Conservation (phyloP, 92 coral and sea anemone species). For the Virgularia gustaviana region DNA sequence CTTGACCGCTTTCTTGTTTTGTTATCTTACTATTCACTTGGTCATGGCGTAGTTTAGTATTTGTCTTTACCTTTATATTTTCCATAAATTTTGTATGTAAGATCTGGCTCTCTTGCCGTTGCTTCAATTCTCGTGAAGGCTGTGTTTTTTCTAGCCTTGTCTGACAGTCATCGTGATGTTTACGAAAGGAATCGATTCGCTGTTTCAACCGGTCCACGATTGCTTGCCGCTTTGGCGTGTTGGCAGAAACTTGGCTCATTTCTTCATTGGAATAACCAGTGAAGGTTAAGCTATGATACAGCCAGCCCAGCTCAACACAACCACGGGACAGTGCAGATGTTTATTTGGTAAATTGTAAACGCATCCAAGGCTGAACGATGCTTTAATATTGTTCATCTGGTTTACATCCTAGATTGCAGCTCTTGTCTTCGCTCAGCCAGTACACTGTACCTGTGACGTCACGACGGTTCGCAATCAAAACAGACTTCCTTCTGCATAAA, state of each 20-base stretch:
- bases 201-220: constrained; percentile 84
- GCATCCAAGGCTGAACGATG: constrained; percentile 16
- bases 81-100: constrained; percentile 74
- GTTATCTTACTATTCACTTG: constrained; percentile 31
- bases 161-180: constrained; percentile 72
- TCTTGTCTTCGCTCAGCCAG: constrained; percentile 32
- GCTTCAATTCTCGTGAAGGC: constrained; percentile 67
- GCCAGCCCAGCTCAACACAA: constrained; percentile 25
- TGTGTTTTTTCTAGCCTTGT: constrained; percentile 71
- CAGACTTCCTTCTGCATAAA: constrained; percentile 29
- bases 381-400: constrained; percentile 43
- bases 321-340: constrained; percentile 30
- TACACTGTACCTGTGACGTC: constrained; percentile 34
- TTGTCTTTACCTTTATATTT: constrained; percentile 62
- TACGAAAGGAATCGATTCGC: constrained; percentile 74
- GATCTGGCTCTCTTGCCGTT: constrained; percentile 65
- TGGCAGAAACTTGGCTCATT: constrained; percentile 68
- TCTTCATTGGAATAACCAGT: constrained; percentile 20
- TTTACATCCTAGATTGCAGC: constrained; percentile 28
- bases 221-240: constrained; percentile 82
- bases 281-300: constrained; percentile 9
- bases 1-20: constrained; percentile 24
- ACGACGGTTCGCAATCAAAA: constrained; percentile 31
- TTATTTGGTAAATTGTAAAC: constrained; percentile 30
- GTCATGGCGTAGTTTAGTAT: constrained; percentile 35